Evolutionary conservation across 2,113 vertebrate species (phyloP), one percentile per base, ranked within the genome.

Genomic region (Oreamnos americanus): DNA sequence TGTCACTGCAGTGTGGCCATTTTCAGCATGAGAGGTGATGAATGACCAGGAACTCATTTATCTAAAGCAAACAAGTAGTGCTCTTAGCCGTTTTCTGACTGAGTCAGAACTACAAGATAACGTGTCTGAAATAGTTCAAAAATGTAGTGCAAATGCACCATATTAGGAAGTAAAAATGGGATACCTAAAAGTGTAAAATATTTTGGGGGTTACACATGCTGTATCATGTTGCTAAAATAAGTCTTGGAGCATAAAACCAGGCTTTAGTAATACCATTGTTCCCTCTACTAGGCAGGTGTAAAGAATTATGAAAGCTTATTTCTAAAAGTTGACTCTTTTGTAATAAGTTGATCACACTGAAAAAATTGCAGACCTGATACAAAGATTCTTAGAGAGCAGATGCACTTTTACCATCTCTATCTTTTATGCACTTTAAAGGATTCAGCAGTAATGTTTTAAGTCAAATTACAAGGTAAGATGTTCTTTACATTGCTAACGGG

Each of bases 41-140:
- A 94, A 97, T 97, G 96, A 97, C 79, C 49, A 79, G 95, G 89
- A 97, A 96, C 81, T 97, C 83, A 87, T 95, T 98, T 98, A 91
- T 98, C 97, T 97, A 98, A 98, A 94, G 71, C 86, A 97, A 98
- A 98, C 96, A 98, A 96, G 49, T 87, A 23, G 15, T 43, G 74
- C 5, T 94, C 92, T 60, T 36, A 16, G 67, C 79, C 91, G 6
- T 97, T 96, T 98, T 96, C 83, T 94, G 87, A 97, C 92, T 97
- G 76, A 98, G 36, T 98, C 97, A 98, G 96, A 96, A 91, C 96
- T 76, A 47, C 51, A 94, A 98, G 97, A 98, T 94, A 97, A 98
- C 62, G 3, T 33, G 6, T 51, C 91, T 97, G 19, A 96, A 98
- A 98, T 96, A 97, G 90, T 96, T 89, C 36, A 94, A 83, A 84